Conservation (phyloP, 2,888 invertebrate species). For the Lasioglossum villosulum region DNA sequence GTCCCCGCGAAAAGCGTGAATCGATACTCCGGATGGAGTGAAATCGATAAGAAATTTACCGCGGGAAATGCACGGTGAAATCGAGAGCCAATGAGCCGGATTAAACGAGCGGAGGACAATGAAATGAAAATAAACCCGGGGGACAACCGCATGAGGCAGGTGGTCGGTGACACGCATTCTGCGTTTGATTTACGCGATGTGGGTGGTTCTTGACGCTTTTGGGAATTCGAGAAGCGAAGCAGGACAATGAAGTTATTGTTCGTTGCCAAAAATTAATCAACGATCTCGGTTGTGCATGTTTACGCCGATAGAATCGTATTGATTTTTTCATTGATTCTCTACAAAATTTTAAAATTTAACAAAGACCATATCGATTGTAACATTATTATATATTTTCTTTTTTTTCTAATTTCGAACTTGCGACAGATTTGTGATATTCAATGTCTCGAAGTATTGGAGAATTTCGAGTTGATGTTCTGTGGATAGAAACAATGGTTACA, state of each 20-base stretch:
- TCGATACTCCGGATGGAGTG: slow-evolving; percentile 34
- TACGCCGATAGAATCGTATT: too few relatives aligned
- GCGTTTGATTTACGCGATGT: slow-evolving; percentile 7
- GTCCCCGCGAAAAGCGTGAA: slow-evolving; percentile 27
- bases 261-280: too few relatives aligned
- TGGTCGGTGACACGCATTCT: slow-evolving; percentile 2
- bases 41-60: slow-evolving; percentile 54
- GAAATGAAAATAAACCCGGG: slow-evolving; percentile 26
- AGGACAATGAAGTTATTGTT: too few relatives aligned
- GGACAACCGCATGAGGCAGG: slow-evolving; percentile 51
- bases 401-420: not conserved
- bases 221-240: not conserved
- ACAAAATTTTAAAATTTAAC: too few relatives aligned
- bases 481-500: not conserved
- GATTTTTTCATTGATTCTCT: too few relatives aligned
- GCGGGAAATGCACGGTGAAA: slow-evolving; percentile 42
- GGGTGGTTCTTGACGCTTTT: not conserved
- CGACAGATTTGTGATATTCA: not conserved
- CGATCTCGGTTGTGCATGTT: too few relatives aligned
- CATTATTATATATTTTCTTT: too few relatives aligned
- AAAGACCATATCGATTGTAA: too few relatives aligned
- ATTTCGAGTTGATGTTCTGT: not conserved
- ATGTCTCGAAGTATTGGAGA: not conserved
- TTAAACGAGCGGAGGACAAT: slow-evolving; percentile 35
- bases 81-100: slow-evolving; percentile 52